Percentiles rank a stretch among this genome's conserved stretches.
Evolutionary conservation across 1,140 invertebrate genomes (phyloP).

Genomic region (Meloidogyne hapla): DNA sequence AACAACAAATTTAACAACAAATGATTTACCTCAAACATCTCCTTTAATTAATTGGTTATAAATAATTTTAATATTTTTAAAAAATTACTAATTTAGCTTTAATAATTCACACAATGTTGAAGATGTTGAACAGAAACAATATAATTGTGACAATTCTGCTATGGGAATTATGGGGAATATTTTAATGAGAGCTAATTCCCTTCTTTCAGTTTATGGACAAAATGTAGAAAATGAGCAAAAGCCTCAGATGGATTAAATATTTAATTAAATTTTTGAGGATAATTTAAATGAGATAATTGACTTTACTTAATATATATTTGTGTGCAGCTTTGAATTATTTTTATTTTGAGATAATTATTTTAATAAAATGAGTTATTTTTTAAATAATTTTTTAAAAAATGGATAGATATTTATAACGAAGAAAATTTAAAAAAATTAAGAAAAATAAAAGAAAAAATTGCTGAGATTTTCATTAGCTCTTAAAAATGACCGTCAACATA

Average conservation of each 20-base stretch:
- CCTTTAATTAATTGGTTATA: not conserved
- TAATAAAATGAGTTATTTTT: no score
- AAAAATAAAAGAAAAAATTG: no score
- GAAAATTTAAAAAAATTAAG: no score
- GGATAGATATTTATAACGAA: no score
- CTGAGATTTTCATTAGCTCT: no score
- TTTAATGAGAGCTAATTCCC: not conserved
- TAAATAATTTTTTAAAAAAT: no score
- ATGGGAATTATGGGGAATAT: not conserved
- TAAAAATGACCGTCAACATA: no score
- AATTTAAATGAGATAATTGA: not conserved
- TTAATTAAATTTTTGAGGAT: not conserved
- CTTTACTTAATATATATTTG: no score
- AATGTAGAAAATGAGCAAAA: not conserved
- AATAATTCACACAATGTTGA: not conserved
- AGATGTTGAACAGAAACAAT: not conserved
- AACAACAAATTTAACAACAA: slow-evolving; percentile 1
- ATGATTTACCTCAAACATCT: not conserved
- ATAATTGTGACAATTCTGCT: not conserved
- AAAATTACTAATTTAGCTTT: not conserved
- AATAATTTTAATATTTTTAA: not conserved
- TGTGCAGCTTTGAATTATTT: no score
- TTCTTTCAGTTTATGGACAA: slow-evolving; percentile 1
- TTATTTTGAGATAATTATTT: no score
- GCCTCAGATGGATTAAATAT: not conserved